Base-by-base conservation (phyloP, 2,113 vertebrate species). In the Colistium nudipinnis region DNA sequence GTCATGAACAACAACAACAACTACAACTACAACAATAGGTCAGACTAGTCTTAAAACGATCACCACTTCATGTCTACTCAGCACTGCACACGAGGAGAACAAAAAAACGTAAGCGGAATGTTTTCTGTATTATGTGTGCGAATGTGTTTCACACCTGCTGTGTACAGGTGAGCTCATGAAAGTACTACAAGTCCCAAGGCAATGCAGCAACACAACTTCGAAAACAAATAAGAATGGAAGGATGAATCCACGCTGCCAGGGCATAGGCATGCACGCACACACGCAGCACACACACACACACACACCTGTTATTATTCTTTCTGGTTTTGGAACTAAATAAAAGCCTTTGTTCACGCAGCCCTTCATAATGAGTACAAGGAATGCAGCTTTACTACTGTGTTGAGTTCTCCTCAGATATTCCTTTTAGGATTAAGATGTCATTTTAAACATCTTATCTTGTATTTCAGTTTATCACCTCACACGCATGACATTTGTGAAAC, bases 211-310 rank as follows among this genome's bases (percentile, higher is more conserved):
- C 6, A 38, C 44, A 41, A 48, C 28, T 8, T 67, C 61, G 56
- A 19, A n/a, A 41, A 56, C 56, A 48, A 67, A 59, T 39, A 63
- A 7, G 53, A 25, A 3, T 4, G 6, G n/a, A 51, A 43, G 14
- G 39, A 69, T 62, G 77, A 28, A 60, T 59, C 45, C 36, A 51
- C 69, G 39, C 25, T 54, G 55, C 70, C 62, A 33, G n/a, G n/a
- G n/a, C n/a, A n/a, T n/a, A n/a, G n/a, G n/a, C 41, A 20, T 7
- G 60, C 24, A 43, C 43, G 6, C 27, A 53, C 2, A 63, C 38
- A 30, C 24, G 33, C 19, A 24, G 57, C 38, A 30, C 24, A 39
- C 19, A 24, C 47, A 35, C 9, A 44, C 19, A 35, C 39, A 55
- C 38, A 39, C 27, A 59, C 22, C 25, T 56, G 10, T 11, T 17